These are phyloP conservation scores for Mactromeris polynyma DNA, from an alignment of 2,888 invertebrate species.

Conservation along the genomic window DNA sequence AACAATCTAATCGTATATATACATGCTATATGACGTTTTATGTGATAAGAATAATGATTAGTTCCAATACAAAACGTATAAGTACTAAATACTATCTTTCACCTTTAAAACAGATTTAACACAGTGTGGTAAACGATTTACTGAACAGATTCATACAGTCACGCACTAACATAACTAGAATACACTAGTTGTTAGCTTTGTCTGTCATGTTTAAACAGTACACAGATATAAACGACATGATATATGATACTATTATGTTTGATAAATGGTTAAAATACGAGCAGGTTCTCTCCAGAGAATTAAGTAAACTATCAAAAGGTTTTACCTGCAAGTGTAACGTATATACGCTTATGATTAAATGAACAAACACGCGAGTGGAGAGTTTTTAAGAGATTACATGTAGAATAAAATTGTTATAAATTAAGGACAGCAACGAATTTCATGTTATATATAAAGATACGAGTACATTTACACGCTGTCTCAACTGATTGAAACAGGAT, in stretches of 20 bases:
- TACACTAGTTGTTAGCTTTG: slow-evolving; percentile 32
- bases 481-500: too few relatives aligned
- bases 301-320: neutral
- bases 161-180: slow-evolving; percentile 24
- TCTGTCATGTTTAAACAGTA: slow-evolving; percentile 33
- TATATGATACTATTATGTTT: slow-evolving; percentile 34
- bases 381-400: too few relatives aligned
- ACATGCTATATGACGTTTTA: neutral
- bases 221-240: slow-evolving; percentile 24
- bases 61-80: neutral
- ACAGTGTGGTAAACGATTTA: slow-evolving; percentile 1
- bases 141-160: slow-evolving; percentile 17
- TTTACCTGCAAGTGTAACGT: neutral
- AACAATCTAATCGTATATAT: neutral
- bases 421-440: too few relatives aligned
- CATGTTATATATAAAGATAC: too few relatives aligned
- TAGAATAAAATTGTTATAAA: too few relatives aligned
- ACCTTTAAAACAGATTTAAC: neutral
- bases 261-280: slow-evolving; percentile 30
- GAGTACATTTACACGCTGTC: too few relatives aligned
- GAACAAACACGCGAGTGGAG: neutral
- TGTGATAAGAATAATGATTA: neutral
- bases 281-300: neutral
- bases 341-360: neutral
- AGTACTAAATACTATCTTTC: slow-evolving; percentile 12